phyloP scores from a whole-genome alignment of 2,113 vertebrate genomes.

The Misgurnus mizolepis region DNA sequence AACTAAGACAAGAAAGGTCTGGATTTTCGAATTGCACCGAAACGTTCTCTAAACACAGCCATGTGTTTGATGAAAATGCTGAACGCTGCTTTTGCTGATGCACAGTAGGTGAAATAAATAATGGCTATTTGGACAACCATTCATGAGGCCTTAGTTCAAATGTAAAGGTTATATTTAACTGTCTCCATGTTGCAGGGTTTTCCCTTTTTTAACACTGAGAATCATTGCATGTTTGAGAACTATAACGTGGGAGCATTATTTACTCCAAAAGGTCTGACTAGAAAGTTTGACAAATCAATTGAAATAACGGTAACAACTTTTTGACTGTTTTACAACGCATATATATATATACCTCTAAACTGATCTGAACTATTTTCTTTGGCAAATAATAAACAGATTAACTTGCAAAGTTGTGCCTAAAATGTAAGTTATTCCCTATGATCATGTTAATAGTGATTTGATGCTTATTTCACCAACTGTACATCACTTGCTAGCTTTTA shows the following conservation, averaged over 20 bases:
- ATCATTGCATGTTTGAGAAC: slow-evolving; percentile 1
- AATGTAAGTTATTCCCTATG: too few relatives aligned
- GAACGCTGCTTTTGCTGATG: slow-evolving; percentile 56
- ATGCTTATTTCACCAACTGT: too few relatives aligned
- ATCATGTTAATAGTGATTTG: too few relatives aligned
- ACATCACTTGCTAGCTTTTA: background rate
- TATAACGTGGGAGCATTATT: background rate
- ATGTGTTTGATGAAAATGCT: slow-evolving; percentile 68
- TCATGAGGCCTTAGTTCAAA: slow-evolving; percentile 39
- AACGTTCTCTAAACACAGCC: slow-evolving; percentile 68
- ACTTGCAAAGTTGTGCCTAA: too few relatives aligned
- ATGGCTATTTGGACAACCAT: slow-evolving; percentile 55
- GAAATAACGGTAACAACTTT: background rate
- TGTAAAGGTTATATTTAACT: slow-evolving; percentile 70
- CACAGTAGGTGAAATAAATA: slow-evolving; percentile 70
- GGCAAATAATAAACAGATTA: too few relatives aligned
- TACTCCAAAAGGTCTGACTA: background rate
- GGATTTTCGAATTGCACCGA: slow-evolving; percentile 59
- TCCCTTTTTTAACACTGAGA: slow-evolving; percentile 44
- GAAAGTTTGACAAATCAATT: background rate
- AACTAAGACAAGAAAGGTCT: slow-evolving; percentile 41
- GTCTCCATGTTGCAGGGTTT: slow-evolving; percentile 65
- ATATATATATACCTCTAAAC: too few relatives aligned
- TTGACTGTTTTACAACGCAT: too few relatives aligned
- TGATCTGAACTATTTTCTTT: too few relatives aligned